A percentile compares a stretch with the other conserved stretches of the same genome.
These are phyloP conservation scores for Gadopsis bispinosus DNA, from an alignment of 2,797 vertebrate species.

Conservation along the genomic window DNA sequence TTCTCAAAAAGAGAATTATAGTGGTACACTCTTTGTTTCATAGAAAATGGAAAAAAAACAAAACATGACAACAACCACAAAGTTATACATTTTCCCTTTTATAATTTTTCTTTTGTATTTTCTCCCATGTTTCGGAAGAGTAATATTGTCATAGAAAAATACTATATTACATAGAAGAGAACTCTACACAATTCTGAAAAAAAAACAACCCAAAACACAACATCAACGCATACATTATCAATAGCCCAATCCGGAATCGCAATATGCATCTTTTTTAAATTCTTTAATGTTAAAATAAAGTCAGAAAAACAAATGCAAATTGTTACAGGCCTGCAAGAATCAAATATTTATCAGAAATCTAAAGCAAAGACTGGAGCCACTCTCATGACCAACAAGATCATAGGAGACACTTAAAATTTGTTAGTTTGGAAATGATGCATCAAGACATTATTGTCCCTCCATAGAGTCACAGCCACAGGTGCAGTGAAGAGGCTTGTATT, in stretches of 20 bases:
- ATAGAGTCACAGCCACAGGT: neutral
- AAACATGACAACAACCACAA: slow-evolving; percentile 84
- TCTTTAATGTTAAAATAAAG: neutral
- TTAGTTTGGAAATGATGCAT: neutral
- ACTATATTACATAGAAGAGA: slow-evolving; percentile 95
- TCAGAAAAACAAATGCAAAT: neutral
- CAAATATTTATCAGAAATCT: neutral
- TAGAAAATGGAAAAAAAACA: slow-evolving; percentile 86
- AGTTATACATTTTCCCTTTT: slow-evolving; percentile 75
- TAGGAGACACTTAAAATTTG: neutral
- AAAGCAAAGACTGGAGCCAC: neutral
- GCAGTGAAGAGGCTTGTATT: neutral
- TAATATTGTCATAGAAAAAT: slow-evolving; percentile 92
- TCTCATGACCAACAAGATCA: neutral
- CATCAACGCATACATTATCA: slow-evolving; percentile 80
- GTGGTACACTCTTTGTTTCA: slow-evolving; percentile 84
- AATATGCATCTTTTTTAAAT: neutral
- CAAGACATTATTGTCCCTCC: too few relatives aligned
- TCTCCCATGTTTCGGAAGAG: slow-evolving; percentile 83
- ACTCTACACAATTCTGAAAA: slow-evolving; percentile 94
- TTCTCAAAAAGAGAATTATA: slow-evolving; percentile 84
- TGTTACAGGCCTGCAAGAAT: neutral
- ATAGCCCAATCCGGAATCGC: slow-evolving; percentile 61
- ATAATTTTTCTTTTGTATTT: slow-evolving; percentile 78
- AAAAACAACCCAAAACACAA: slow-evolving; percentile 80